Conservation (phyloP, 2,888 invertebrate species). For the Pollenia labialis region DNA sequence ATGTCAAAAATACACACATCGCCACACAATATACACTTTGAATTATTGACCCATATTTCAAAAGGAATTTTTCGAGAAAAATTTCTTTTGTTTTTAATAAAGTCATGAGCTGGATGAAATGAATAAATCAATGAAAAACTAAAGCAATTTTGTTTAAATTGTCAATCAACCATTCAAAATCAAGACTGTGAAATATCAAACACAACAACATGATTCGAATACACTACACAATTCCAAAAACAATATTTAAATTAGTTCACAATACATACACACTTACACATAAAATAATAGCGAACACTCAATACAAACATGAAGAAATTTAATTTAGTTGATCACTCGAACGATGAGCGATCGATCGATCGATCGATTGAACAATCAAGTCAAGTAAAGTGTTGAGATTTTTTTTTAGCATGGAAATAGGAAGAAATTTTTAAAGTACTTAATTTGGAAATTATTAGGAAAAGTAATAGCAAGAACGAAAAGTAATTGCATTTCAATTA, state of each 20-base stretch:
- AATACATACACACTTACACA: not conserved
- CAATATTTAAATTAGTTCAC: slow-evolving; percentile 58
- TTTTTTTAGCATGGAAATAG: not conserved
- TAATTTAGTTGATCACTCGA: slow-evolving; percentile 43
- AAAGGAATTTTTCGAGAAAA: slow-evolving; percentile 24
- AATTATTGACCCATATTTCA: slow-evolving; percentile 71
- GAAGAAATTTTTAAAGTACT: not conserved
- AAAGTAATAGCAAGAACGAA: no score
- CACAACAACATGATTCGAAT: slow-evolving; percentile 24
- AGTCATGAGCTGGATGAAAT: slow-evolving; percentile 27
- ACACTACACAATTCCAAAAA: slow-evolving; percentile 33
- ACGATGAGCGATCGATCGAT: not conserved
- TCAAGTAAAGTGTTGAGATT: slow-evolving; percentile 67
- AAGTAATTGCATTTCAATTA: no score
- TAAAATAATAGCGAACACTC: not conserved
- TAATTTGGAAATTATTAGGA: slow-evolving; percentile 1
- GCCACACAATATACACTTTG: slow-evolving; percentile 6
- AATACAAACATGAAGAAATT: slow-evolving; percentile 24
- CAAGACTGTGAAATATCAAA: slow-evolving; percentile 71
- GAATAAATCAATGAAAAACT: slow-evolving; percentile 21
- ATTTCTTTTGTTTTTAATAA: slow-evolving; percentile 30
- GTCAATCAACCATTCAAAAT: slow-evolving; percentile 69
- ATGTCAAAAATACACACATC: slow-evolving; percentile 1
- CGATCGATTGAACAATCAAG: slow-evolving; percentile 45
- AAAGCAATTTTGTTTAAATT: slow-evolving; percentile 56